Conservation (phyloP, 2,888 invertebrate genomes). For the Neria commutata region DNA sequence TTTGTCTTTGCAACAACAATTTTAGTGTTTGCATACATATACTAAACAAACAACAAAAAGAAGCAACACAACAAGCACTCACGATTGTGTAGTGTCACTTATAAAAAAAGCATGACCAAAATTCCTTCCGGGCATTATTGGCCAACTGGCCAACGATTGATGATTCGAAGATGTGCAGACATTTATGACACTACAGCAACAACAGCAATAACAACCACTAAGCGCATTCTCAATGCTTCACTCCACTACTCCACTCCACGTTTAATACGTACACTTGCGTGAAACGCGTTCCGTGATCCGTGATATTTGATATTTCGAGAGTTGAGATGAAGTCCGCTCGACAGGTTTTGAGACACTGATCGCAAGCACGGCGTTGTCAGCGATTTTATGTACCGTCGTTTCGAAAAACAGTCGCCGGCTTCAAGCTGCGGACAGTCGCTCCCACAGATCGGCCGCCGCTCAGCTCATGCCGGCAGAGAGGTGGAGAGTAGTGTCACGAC, state of each 20-base stretch:
- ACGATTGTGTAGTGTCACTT: too few species aligned
- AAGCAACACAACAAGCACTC: too few species aligned
- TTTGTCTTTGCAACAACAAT: too few species aligned
- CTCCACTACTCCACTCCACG: background rate
- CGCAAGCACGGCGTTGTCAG: conserved; percentile 18
- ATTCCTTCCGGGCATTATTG: conserved; percentile 24
- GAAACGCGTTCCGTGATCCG: background rate
- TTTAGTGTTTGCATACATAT: background rate
- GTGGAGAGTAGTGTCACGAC: too few species aligned
- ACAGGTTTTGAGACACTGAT: conserved; percentile 33
- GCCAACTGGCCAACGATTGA: too few species aligned
- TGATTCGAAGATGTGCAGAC: too few species aligned
- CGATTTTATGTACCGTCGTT: conserved; percentile 30
- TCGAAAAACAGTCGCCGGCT: too few species aligned
- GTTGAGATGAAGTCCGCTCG: too few species aligned
- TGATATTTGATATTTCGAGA: background rate
- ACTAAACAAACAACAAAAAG: background rate
- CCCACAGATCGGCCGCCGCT: too few species aligned
- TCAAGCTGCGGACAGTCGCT: background rate
- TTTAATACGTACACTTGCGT: too few species aligned
- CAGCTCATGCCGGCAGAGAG: too few species aligned
- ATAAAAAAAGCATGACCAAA: background rate
- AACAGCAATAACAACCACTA: background rate
- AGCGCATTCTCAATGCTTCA: background rate
- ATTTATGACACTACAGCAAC: too few species aligned